Conservation (phyloP, 2,888 invertebrate species). For the Pollenia griseotomentosa region DNA sequence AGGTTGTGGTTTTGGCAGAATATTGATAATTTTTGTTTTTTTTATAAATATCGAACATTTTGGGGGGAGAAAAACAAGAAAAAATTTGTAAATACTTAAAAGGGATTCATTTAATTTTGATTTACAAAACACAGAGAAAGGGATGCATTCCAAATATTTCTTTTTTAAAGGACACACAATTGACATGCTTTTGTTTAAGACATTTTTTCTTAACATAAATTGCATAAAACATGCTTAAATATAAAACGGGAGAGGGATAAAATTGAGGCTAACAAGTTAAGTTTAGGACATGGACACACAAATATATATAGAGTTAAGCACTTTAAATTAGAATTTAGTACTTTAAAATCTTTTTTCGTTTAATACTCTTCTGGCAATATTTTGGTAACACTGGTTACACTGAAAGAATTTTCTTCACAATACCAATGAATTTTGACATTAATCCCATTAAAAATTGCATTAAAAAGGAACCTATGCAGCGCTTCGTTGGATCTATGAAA, state of each 20-base stretch:
- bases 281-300: neutral
- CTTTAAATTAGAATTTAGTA: neutral
- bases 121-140: slow-evolving; percentile 5
- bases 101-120: slow-evolving; percentile 32
- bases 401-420: too few species aligned
- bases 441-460: too few species aligned
- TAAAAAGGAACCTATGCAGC: too few species aligned
- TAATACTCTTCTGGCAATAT: too few species aligned
- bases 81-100: slow-evolving; percentile 45
- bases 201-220: neutral
- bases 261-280: too few species aligned
- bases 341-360: too few species aligned
- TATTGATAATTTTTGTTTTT: slow-evolving; percentile 43
- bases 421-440: too few species aligned
- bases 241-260: neutral
- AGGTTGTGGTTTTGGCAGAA: slow-evolving; percentile 48
- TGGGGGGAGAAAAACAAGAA: slow-evolving; percentile 62
- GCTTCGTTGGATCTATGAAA: too few species aligned
- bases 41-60: slow-evolving; percentile 70
- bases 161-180: slow-evolving; percentile 27
- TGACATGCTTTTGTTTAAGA: slow-evolving; percentile 46
- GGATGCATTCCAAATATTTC: slow-evolving; percentile 46
- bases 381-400: too few species aligned
- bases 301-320: slow-evolving; percentile 1
- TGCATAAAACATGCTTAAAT: slow-evolving; percentile 55